Base-by-base conservation (phyloP, 1,140 invertebrate species). In the Drosophila leontia region DNA sequence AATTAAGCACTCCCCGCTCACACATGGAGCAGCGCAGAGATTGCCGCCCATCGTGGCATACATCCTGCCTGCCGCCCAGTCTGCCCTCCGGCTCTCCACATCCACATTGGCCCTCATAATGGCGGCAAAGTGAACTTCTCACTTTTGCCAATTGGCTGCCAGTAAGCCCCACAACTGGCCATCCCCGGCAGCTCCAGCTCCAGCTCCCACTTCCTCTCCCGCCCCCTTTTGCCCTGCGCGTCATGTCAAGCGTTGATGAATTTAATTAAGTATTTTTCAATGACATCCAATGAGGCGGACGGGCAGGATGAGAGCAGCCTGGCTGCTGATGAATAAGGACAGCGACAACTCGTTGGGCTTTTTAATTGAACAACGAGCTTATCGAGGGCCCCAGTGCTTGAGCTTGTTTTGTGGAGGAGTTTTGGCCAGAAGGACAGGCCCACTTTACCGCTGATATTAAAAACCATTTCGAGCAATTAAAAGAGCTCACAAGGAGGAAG, bases 211-310 rank as follows among this genome's bases (percentile, higher is more conserved):
- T 48, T 2, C 39, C 12, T n/a, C 23, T 47, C 3, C 42, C 50
- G 26, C 26, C 50, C 2, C 42, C 50, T 37, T 11, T 51, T 26
- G n/a, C 60, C 44, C 47, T 59, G 61, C 76, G 71, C 57, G 60
- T 75, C 81, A 84, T 88, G 84, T 88, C 84, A 90, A 84, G 85
- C 86, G 81, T 82, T 90, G 81, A 90, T 88, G 81, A 88, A 90
- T 88, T 90, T 88, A 88, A 88, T 88, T 88, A 90, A 90, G 85
- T 88, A 90, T 82, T 90, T 77, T 88, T 79, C 84, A 87, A 88
- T 84, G 84, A 78, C 80, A 83, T 71, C 69, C 84, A 80, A 87
- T 78, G 74, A 75, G 75, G 32, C 60, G 42, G 3, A 41, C 26
- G 34, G 58, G 32, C 48, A 23, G 42, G 39, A 58, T 41, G 29